phyloP scores from a whole-genome alignment of 2,888 invertebrate species.

The Hyposoter dolosus region DNA sequence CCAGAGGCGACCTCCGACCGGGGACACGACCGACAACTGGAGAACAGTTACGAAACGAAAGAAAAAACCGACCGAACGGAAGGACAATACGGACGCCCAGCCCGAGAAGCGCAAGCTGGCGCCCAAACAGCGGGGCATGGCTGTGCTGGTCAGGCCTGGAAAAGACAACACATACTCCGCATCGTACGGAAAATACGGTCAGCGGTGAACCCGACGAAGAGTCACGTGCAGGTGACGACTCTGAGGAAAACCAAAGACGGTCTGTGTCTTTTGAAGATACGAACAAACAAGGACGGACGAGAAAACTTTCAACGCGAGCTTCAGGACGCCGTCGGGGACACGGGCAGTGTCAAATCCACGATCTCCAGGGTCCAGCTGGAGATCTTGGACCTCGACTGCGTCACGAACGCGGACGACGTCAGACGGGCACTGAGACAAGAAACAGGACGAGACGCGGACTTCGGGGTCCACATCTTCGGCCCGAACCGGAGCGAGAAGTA shows the following conservation, averaged over 20 bases:
- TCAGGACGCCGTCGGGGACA: background rate
- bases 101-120: background rate
- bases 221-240: conserved; percentile 1
- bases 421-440: conserved; percentile 47
- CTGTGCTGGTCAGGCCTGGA: conserved; percentile 39
- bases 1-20: background rate
- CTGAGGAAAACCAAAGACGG: conserved; percentile 49
- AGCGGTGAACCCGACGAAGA: background rate
- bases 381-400: conserved; percentile 52
- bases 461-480: conserved; percentile 45
- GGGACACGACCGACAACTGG: background rate
- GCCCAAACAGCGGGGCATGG: conserved; percentile 22
- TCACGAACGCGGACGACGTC: conserved; percentile 42
- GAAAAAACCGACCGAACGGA: background rate
- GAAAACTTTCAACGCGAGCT: conserved; percentile 35
- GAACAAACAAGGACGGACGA: conserved; percentile 5
- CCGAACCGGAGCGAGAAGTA: background rate
- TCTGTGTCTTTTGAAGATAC: conserved; percentile 28
- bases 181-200: background rate
- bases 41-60: background rate
- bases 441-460: conserved; percentile 51
- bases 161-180: conserved; percentile 26
- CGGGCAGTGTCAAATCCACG: too few species aligned
- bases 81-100: conserved; percentile 14
- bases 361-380: conserved; percentile 32